Conservation (phyloP, 1,140 invertebrate species). For the Diachasmimorpha longicaudata region DNA sequence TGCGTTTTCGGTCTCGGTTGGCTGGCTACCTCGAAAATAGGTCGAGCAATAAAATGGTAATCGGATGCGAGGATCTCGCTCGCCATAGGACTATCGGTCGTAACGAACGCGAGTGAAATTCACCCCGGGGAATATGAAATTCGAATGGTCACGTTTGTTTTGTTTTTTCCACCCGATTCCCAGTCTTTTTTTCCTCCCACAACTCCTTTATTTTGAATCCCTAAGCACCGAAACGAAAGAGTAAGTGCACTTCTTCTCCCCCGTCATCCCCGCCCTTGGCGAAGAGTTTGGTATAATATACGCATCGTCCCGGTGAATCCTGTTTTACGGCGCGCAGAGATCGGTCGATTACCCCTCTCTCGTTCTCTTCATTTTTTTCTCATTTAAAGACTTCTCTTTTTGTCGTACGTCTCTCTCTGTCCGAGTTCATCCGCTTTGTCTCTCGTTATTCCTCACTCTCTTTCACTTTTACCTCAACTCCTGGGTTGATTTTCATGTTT, state of each 20-base stretch:
- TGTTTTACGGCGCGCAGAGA: constrained; percentile 8
- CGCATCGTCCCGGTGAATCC: constrained; percentile 13
- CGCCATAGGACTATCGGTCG: constrained; percentile 27
- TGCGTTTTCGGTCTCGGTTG: constrained; percentile 7
- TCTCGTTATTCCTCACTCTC: not conserved
- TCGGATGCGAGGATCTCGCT: constrained; percentile 24
- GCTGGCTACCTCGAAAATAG: constrained; percentile 26
- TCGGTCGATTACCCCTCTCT: constrained; percentile 8
- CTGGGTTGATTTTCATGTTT: not conserved
- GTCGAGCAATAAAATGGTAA: constrained; percentile 33
- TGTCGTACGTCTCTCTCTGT: not conserved
- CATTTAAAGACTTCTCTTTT: not conserved
- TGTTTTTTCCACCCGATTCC: not conserved
- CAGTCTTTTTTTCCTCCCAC: not conserved
- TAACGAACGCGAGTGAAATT: constrained; percentile 18
- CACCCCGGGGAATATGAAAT: constrained; percentile 24
- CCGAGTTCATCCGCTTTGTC: not conserved
- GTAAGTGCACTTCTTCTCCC: constrained; percentile 8
- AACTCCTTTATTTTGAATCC: constrained; percentile 13
- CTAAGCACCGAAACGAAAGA: constrained; percentile 11
- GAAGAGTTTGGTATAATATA: constrained; percentile 7
- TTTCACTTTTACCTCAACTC: constrained; percentile 1
- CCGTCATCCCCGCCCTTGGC: not conserved
- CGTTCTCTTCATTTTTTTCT: constrained; percentile 4
- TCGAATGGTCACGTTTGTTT: constrained; percentile 15